Evolutionary conservation across 2,113 vertebrate species (phyloP).

Genomic region (Alces alces): DNA sequence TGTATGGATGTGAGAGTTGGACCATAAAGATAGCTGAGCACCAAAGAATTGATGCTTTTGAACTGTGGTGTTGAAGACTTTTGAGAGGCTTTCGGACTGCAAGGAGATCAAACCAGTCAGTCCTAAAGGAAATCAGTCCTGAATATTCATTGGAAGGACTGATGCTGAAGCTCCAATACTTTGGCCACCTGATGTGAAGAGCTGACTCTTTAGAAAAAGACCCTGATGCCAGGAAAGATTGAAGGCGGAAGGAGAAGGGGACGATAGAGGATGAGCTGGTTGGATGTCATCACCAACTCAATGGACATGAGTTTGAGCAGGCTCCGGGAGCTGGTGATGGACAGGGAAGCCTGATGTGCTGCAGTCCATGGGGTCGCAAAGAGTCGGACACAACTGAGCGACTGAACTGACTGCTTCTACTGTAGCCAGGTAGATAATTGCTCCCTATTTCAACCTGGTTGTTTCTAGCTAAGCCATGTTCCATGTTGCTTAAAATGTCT

Average conservation of each 20-base stretch:
- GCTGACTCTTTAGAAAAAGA: not conserved
- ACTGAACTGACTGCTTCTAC: not conserved
- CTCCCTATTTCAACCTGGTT: not conserved
- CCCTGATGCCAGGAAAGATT: not conserved
- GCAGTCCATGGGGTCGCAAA: not conserved
- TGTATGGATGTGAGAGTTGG: not conserved
- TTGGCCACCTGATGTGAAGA: not conserved
- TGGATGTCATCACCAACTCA: not conserved
- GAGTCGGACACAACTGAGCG: not conserved
- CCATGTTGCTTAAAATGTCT: not conserved
- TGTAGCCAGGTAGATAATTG: not conserved
- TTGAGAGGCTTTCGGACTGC: not conserved
- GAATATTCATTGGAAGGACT: not conserved
- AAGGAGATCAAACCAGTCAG: not conserved
- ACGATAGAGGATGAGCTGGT: not conserved
- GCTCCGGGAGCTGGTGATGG: not conserved
- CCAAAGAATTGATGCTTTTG: not conserved
- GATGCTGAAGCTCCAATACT: not conserved
- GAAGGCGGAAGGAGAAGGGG: not conserved
- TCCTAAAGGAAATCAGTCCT: not conserved
- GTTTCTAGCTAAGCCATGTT: not conserved
- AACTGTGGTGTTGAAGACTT: not conserved
- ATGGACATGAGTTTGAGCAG: not conserved
- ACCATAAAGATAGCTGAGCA: not conserved
- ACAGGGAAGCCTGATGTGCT: not conserved